phyloP scores from a whole-genome alignment of 2,888 invertebrate genomes.

The Lymantria dispar region DNA sequence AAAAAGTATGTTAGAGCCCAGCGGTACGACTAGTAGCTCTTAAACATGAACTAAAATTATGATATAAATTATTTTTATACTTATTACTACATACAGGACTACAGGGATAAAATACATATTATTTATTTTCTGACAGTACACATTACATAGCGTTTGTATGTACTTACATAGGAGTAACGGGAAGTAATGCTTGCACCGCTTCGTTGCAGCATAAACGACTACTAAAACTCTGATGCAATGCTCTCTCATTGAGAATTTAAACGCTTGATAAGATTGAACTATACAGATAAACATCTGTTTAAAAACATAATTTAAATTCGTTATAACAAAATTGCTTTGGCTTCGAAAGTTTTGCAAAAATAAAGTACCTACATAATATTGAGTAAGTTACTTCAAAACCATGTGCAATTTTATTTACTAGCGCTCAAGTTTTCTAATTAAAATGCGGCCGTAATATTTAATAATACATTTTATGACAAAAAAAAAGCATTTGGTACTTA shows the following conservation, averaged over 20 bases:
- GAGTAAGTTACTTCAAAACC: too few relatives aligned
- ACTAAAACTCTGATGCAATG: constrained; percentile 41
- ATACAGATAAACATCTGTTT: constrained; percentile 3
- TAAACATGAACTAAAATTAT: too few relatives aligned
- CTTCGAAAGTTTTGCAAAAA: too few relatives aligned
- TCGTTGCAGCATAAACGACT: constrained; percentile 23
- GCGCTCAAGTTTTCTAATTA: too few relatives aligned
- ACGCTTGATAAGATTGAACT: constrained; percentile 18
- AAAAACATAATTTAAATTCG: not conserved
- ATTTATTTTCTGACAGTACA: constrained; percentile 17
- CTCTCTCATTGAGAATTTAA: constrained; percentile 37
- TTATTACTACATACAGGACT: not conserved
- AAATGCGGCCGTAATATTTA: too few relatives aligned
- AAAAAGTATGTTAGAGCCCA: too few relatives aligned
- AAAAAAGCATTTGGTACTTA: too few relatives aligned
- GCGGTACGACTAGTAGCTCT: too few relatives aligned
- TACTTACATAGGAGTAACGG: constrained; percentile 66
- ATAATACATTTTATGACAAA: too few relatives aligned
- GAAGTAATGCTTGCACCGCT: constrained; percentile 54
- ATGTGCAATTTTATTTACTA: too few relatives aligned
- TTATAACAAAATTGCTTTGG: not conserved
- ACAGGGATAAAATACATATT: not conserved
- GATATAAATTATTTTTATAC: too few relatives aligned
- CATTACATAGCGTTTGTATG: constrained; percentile 24
- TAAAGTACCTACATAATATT: too few relatives aligned